Base-by-base conservation (phyloP, 2,113 vertebrate genomes). In the Pyrgilauda ruficollis region DNA sequence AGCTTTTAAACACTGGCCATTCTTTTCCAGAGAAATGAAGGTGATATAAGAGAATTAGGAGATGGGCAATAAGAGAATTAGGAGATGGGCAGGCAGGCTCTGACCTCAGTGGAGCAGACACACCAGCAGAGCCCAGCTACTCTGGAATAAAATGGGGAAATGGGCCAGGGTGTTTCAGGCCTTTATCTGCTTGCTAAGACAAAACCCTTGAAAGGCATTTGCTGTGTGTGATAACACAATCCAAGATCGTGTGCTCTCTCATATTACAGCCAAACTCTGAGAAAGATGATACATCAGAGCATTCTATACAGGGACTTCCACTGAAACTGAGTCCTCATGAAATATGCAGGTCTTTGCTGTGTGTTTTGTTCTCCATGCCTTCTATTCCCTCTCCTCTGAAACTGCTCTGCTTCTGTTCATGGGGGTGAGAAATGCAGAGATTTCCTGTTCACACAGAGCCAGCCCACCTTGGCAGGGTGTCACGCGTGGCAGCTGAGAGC, bases 401-500 rank as follows among this genome's bases (percentile, higher is more conserved):
- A 78, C 58, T 68, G 33, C 50, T 81, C 47, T 62, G 19, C 35
- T 87, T 22, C 47, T 15, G 0, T 70, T 52, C 2, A 1, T 79
- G 55, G 33, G 49, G 53, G 26, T 49, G 27, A 47, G 85, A 89
- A 69, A 68, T 63, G 58, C 13, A 52, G 64, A 90, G 27, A 41
- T 64, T 11, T n/a, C 41, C 15, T 41, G 14, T 68, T 84, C 46
- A 39, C 44, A 76, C 85, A 84, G 35, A 73, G 79, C 39, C 22
- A 2, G 84, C 85, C 43, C 67, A 44, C 67, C 43, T 89, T 92
- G 96, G 93, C 94, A 95, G 5, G 24, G 28, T 33, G 17, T 35
- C 55, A 2, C 2, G 19, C 11, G 18, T 20, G 94, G 75, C 97
- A 97, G 94, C 96, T 97, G 97, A 94, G 77, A 15, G 12, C 55